Evolutionary conservation across 2,797 vertebrate species (phyloP).

Genomic region (Neomorphus geoffroyi): DNA sequence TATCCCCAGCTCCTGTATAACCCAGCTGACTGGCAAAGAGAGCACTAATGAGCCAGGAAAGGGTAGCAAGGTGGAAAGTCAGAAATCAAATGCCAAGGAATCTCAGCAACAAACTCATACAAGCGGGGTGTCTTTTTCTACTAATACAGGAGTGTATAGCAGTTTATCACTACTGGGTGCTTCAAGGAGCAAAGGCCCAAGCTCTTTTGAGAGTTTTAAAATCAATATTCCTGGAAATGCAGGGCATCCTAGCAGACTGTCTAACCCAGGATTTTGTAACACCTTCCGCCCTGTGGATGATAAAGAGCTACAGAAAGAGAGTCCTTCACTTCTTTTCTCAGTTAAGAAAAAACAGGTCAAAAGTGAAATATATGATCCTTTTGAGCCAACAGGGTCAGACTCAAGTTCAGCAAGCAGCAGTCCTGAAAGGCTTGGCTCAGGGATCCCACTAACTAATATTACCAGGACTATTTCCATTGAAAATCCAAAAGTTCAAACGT

Average conservation of each 20-base stretch:
- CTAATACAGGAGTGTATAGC: constrained; percentile 18
- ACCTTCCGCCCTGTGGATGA: constrained; percentile 75
- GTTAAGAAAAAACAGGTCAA: constrained; percentile 78
- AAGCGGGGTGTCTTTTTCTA: constrained; percentile 14
- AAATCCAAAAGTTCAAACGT: constrained; percentile 67
- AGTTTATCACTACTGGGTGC: background rate
- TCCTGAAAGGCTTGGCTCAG: constrained; percentile 71
- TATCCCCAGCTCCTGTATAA: constrained; percentile 82
- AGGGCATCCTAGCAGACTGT: constrained; percentile 79
- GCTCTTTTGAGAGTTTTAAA: constrained; percentile 88
- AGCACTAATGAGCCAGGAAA: constrained; percentile 58
- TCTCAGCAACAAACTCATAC: constrained; percentile 61
- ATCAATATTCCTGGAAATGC: constrained; percentile 90
- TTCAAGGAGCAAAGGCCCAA: constrained; percentile 62
- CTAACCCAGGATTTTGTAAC: constrained; percentile 75
- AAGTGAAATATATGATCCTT: constrained; percentile 93
- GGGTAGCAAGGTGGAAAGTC: constrained; percentile 64
- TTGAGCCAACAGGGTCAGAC: constrained; percentile 93
- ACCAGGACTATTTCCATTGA: constrained; percentile 75
- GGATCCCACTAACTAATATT: constrained; percentile 71
- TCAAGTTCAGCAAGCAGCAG: constrained; percentile 83
- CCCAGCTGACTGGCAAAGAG: constrained; percentile 85
- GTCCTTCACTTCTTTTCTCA: constrained; percentile 60
- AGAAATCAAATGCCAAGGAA: constrained; percentile 72
- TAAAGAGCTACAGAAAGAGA: constrained; percentile 77